A percentile compares a stretch with the other conserved stretches of the same genome.
phyloP scores from a whole-genome alignment of 2,888 invertebrate species.

The Dexiosoma caninum region DNA sequence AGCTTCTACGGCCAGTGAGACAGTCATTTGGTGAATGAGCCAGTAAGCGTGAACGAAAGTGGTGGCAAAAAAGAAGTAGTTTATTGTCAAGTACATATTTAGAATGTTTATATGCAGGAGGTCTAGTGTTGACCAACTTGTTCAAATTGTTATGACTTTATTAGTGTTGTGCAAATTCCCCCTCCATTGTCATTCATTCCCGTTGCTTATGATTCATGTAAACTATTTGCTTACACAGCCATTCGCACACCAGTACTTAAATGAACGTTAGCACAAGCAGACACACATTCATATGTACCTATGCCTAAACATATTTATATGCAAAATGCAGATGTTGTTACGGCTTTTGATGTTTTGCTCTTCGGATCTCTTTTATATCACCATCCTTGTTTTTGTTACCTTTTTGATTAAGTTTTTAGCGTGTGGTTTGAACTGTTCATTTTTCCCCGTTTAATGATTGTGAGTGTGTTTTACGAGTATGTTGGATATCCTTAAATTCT shows the following conservation, averaged over 20 bases:
- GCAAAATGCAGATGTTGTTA: slow-evolving; percentile 6
- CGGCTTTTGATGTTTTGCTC: not conserved
- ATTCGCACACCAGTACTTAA: not conserved
- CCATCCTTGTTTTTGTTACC: slow-evolving; percentile 18
- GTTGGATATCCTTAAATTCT: slow-evolving; percentile 16
- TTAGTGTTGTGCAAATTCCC: slow-evolving; percentile 52
- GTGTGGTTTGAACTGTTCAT: slow-evolving; percentile 40
- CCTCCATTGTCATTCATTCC: slow-evolving; percentile 22
- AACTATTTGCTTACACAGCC: not conserved
- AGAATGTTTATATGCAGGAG: slow-evolving; percentile 56
- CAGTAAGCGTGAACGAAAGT: slow-evolving; percentile 1
- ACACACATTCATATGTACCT: not conserved
- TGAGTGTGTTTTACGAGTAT: not conserved
- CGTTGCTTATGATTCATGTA: slow-evolving; percentile 23
- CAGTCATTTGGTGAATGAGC: not conserved
- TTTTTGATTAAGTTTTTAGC: slow-evolving; percentile 55
- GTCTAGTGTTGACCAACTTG: slow-evolving; percentile 61
- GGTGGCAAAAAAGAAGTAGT: slow-evolving; percentile 20
- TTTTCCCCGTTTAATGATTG: not conserved
- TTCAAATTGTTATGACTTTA: slow-evolving; percentile 62
- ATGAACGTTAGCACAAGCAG: not conserved
- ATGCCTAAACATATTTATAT: not conserved
- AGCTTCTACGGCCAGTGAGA: not conserved
- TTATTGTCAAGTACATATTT: slow-evolving; percentile 59
- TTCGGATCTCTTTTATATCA: not conserved